Base-by-base conservation (phyloP, 2,113 vertebrate genomes). In the Hemiscyllium ocellatum region DNA sequence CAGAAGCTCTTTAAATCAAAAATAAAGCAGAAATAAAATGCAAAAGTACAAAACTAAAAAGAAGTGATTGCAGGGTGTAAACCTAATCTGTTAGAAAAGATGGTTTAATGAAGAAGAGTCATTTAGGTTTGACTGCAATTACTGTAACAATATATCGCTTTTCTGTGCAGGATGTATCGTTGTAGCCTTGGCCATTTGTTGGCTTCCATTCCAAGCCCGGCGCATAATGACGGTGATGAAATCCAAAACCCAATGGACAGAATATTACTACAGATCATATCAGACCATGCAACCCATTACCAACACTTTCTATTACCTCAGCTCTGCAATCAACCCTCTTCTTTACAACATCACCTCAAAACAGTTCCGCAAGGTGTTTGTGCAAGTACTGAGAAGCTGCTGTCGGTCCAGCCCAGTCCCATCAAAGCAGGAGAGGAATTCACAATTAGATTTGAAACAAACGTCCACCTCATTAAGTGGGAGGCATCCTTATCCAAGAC, bases 201-300 rank as follows among this genome's bases (percentile, higher is more conserved):
- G 96, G 96, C n/a, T 96, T 15, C 96, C 96, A 22, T 96, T 96
- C 83, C 96, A 96, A 95, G 95, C 96, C 20, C 95, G 95, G 33
- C 96, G 96, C 15, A 94, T 96, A 37, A 96, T 96, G 96, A 96
- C 96, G 52, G 96, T 96, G 13, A 7, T 96, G 68, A 83, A 95
- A 17, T 78, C 33, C 76, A 96, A 96, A 86, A 95, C 95, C 50
- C 95, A 96, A 24, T 96, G 96, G 96, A 96, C 96, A 22, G 95
- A 96, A 61, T 87, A 26, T 1, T 96, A 96, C 95, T 96, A 96
- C 95, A 95, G 90, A 0, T 96, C 80, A 19, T 96, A 96, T 50
- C 96, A 96, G 61, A 95, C 95, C 52, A 78, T 96, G 70, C 96
- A 96, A 68, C 96, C 96, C 26, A 95, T 96, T 56, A 96, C 96